These are phyloP conservation scores for Sturnira hondurensis DNA, from an alignment of 2,113 vertebrate genomes.

Conservation along the genomic window DNA sequence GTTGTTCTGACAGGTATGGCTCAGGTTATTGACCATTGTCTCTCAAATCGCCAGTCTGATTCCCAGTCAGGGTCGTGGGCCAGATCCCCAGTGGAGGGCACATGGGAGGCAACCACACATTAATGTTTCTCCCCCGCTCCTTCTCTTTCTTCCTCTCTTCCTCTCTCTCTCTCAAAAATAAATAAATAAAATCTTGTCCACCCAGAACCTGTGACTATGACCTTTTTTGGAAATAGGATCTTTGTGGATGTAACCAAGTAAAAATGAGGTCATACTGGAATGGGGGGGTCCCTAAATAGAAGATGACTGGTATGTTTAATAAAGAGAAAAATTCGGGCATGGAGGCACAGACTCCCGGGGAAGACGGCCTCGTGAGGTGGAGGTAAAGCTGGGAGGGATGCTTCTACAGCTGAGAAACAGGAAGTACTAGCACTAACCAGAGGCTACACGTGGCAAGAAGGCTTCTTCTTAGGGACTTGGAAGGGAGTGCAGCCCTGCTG, in stretches of 20 bases:
- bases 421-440: neutral
- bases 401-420: neutral
- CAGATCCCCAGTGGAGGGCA: too few relatives aligned
- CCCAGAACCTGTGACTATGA: neutral
- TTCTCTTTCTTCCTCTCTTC: too few relatives aligned
- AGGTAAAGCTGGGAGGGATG: neutral
- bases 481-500: neutral
- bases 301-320: neutral
- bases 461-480: neutral
- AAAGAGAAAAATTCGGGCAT: neutral
- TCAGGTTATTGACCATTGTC: too few relatives aligned
- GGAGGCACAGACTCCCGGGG: neutral
- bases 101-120: too few relatives aligned
- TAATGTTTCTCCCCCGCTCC: too few relatives aligned
- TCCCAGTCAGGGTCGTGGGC: too few relatives aligned
- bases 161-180: too few relatives aligned
- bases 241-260: neutral
- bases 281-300: neutral
- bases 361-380: neutral
- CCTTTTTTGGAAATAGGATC: neutral
- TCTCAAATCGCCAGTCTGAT: too few relatives aligned
- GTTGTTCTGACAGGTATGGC: neutral
- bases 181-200: neutral
- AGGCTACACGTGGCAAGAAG: neutral
- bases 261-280: neutral